Evolutionary conservation across 2,797 vertebrate genomes (phyloP).

Genomic region (Lindbergichthys nudifrons): DNA sequence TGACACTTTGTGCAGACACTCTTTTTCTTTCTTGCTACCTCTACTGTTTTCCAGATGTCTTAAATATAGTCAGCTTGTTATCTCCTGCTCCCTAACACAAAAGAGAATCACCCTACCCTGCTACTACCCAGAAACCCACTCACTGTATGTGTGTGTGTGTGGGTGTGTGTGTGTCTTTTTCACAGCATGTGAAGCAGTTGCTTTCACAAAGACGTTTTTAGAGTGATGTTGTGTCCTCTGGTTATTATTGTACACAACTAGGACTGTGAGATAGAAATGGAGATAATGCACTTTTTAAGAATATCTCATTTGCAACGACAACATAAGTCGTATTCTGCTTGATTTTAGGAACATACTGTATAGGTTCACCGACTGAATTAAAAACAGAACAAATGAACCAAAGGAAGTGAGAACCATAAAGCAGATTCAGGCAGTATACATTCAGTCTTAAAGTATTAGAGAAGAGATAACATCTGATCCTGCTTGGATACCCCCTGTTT

Average conservation of each 20-base stretch:
- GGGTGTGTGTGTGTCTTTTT: background rate
- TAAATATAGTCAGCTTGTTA: constrained; percentile 63
- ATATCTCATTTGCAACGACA: background rate
- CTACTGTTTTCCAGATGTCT: constrained; percentile 52
- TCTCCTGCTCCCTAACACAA: constrained; percentile 48
- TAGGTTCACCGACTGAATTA: background rate
- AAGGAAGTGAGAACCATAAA: no score
- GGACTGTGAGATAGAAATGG: background rate
- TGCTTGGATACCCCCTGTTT: no score
- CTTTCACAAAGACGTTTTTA: constrained; percentile 8
- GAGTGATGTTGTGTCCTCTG: background rate
- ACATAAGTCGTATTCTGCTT: background rate
- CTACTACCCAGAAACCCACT: constrained; percentile 37
- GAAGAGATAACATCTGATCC: no score
- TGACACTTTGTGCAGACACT: constrained; percentile 19
- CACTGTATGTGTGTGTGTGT: background rate
- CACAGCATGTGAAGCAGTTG: constrained; percentile 7
- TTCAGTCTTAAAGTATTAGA: no score
- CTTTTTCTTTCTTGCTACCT: constrained; percentile 20
- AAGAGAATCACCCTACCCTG: constrained; percentile 24
- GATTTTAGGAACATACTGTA: background rate
- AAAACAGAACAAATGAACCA: no score
- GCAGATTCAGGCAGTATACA: no score
- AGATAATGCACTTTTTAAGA: background rate
- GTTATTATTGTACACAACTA: background rate